Base-by-base conservation (phyloP, 1,140 invertebrate species). In the Drosophila willistoni region DNA sequence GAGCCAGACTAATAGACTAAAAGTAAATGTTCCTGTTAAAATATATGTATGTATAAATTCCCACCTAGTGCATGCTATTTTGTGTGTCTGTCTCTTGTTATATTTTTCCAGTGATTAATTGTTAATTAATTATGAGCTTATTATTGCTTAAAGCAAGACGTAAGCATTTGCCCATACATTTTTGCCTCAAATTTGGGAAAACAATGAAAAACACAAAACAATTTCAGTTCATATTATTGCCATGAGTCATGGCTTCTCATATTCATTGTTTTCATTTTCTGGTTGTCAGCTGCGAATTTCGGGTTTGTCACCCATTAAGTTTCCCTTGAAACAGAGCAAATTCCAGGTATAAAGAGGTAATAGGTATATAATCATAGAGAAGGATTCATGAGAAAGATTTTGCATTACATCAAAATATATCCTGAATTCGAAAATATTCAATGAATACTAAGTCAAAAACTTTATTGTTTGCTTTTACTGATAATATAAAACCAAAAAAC, bases 111-210 rank as follows among this genome's bases (percentile, higher is more conserved):
- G 71, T 80, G 84, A 81, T 78, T 84, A 84, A 89, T 89, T 89
- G 80, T 81, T 79, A 90, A 89, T 84, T 84, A 89, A 89, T 89
- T 84, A 90, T 75, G 66, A 73, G 84, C 84, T 90, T 89, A 78
- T 69, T 60, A 61, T 44, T 62, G 78, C 78, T 85, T 85, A 74
- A 62, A 39, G 68, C 22, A 62, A 61, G 60, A 44, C 60, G 19
- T 62, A 12, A 12, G 33, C 14, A 17, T 36, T 68, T 67, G 57
- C 17, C 22, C 14, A 61, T 22, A 71, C 34, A 33, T 64, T 42
- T 29, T 66, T 59, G 57, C 19, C 19, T 7, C 36, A 65, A 59
- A 12, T 62, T 6, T 42, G 39, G 12, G 12, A 61, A 71, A 39
- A 64, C 56, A 62, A 64, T 36, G 56, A 14, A 36, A 59, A 14